Conservation (phyloP, 2,888 invertebrate species). For the Osmoderma eremita region DNA sequence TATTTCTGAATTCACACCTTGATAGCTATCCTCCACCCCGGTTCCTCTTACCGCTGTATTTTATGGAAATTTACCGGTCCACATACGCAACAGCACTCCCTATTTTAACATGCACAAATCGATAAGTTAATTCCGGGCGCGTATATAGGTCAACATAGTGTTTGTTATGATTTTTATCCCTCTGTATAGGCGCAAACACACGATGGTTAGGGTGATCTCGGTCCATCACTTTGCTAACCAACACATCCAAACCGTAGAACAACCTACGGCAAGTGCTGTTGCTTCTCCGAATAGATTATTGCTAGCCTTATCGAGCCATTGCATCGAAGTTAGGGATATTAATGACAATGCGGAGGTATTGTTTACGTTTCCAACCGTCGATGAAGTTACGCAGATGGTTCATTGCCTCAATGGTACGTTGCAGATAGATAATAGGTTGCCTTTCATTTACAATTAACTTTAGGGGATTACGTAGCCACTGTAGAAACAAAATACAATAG, state of each 20-base stretch:
- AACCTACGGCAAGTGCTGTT: slow-evolving; percentile 72
- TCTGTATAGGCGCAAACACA: background rate
- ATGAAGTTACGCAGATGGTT: slow-evolving; percentile 73
- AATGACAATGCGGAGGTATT: slow-evolving; percentile 62
- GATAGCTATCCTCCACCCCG: too few species aligned
- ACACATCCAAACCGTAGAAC: slow-evolving; percentile 72
- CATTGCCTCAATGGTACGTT: slow-evolving; percentile 73
- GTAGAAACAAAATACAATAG: slow-evolving; percentile 70
- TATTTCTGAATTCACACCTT: too few species aligned
- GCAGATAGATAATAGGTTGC: background rate
- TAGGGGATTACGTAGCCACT: slow-evolving; percentile 74
- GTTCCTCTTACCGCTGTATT: too few species aligned
- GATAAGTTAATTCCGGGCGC: too few species aligned
- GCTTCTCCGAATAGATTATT: slow-evolving; percentile 70
- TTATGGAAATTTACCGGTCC: too few species aligned
- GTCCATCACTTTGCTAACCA: slow-evolving; percentile 76
- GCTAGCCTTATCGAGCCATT: slow-evolving; percentile 70
- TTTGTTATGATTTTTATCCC: background rate
- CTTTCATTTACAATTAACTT: slow-evolving; percentile 49
- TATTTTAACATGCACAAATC: too few species aligned
- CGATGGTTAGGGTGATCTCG: slow-evolving; percentile 76
- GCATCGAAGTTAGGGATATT: slow-evolving; percentile 70
- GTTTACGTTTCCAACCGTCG: slow-evolving; percentile 79
- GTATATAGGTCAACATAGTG: slow-evolving; percentile 6
- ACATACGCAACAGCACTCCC: too few species aligned